Evolutionary conservation across 2,888 invertebrate genomes (phyloP), one percentile per base, ranked within the genome.

Genomic region (Drosophila nr. perissopoda): DNA sequence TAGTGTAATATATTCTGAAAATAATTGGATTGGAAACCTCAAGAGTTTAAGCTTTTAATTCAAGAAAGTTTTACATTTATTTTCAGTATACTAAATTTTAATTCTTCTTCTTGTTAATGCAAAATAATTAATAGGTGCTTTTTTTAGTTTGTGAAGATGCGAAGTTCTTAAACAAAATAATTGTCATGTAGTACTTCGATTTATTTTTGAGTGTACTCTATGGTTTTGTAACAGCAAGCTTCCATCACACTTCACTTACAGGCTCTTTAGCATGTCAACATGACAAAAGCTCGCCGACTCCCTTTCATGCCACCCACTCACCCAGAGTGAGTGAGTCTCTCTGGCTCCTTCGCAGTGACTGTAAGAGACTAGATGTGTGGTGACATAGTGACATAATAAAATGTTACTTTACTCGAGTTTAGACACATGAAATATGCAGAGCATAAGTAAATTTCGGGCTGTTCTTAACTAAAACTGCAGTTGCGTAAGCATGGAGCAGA

Each of bases 311-410:
- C 46, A 25, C 46, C 46, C 46, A 46, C 46, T 7, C 46, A 16
- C 36, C 27, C 38, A 21, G 33, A 10, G 10, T 33, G 10, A 33
- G 33, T 33, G 33, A 33, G 33, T 33, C 16, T 60, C 29, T 29
- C 10, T 25, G 8, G 33, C 33, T 65, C 21, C 29, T 10, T 38
- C 27, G n/a, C 27, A 13, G 27, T 52, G 40, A 36, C 51, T 31
- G 13, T 42, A 49, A 36, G 58, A 34, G 53, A 29, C 42, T 54
- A 58, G 58, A 58, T 59, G 69, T 76, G 78, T 89, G 87, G 78
- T 87, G 87, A 87, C 87, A 88, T 78, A 87, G 85, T 89, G 89
- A 89, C 87, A 89, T 87, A 87, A 87, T 89, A 88, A 88, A 87
- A 88, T 82, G 88, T 78, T 88, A 73, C 74, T 82, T 80, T 82